Conservation (phyloP, 2,797 vertebrate species). For the Pangasius krempfi region DNA sequence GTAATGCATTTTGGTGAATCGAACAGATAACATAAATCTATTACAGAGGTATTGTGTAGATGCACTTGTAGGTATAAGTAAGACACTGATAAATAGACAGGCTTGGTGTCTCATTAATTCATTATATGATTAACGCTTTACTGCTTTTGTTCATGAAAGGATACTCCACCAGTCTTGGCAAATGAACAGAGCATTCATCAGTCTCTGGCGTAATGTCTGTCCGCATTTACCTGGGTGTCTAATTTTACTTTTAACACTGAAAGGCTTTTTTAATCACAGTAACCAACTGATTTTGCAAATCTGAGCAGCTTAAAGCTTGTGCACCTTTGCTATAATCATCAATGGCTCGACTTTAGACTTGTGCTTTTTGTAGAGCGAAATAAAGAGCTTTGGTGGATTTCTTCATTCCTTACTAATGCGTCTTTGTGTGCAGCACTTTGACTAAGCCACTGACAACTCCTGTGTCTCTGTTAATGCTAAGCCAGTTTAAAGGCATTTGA, state of each 20-base stretch:
- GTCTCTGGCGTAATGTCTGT: constrained; percentile 45
- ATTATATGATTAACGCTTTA: constrained; percentile 44
- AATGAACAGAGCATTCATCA: constrained; percentile 54
- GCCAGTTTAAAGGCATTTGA: constrained; percentile 75
- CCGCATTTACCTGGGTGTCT: constrained; percentile 1
- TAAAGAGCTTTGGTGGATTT: constrained; percentile 56
- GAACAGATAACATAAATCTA: constrained; percentile 53
- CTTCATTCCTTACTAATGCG: constrained; percentile 61
- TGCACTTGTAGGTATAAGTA: constrained; percentile 34
- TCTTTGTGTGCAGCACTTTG: constrained; percentile 73
- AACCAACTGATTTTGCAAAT: background rate
- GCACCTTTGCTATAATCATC: constrained; percentile 20
- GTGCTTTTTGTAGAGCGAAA: constrained; percentile 38
- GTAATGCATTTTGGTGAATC: constrained; percentile 58
- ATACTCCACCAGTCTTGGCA: constrained; percentile 21
- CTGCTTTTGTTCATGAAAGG: constrained; percentile 37
- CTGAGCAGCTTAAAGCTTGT: constrained; percentile 23
- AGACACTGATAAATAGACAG: constrained; percentile 49
- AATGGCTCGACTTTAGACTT: constrained; percentile 24
- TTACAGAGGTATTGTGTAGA: constrained; percentile 54
- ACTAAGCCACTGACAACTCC: constrained; percentile 77
- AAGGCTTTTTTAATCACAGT: background rate
- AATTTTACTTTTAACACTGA: background rate
- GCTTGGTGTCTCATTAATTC: constrained; percentile 24
- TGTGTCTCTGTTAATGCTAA: constrained; percentile 76